Evolutionary conservation across 2,797 vertebrate genomes (phyloP), one percentile per base, ranked within the genome.

Genomic region (Tapirus indicus): DNA sequence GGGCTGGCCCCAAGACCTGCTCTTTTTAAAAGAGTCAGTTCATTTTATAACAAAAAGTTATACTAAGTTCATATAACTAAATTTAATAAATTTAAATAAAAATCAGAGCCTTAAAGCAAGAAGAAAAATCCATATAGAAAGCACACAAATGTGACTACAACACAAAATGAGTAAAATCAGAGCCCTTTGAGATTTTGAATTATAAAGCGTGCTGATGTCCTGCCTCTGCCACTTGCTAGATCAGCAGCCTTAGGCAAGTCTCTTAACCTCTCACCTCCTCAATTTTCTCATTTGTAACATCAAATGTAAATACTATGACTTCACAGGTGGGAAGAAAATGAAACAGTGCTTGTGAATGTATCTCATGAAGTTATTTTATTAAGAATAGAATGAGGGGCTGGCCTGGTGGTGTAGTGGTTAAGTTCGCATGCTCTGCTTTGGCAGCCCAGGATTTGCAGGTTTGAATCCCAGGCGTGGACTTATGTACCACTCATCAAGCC

Each of bases 11-110:
- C 38, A 82, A 92, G 64, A 77, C 0, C 16, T 58, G 23, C 4
- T 75, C 16, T 66, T 94, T 79, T 47, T 23, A 92, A 92, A 90
- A 74, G 16, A 94, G 14, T 9, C 38, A 71, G 27, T n/a, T 41
- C 25, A 60, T 78, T 94, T 90, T 80, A 60, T 52, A 92, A 68
- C 4, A 13, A 82, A 84, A 80, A 23, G 38, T 75, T 91, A 80
- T 29, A 47, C 14, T 60, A 83, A 69, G 27, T 86, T 91, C 32
- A 35, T n/a, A 41, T 54, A 84, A 35, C 54, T 52, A 62, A 71
- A 7, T 77, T 86, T 75, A 54, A 86, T 58, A 82, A 58, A 89
- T 80, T 56, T 74, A 69, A 93, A 88, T 84, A 78, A 79, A 60
- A 82, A 66, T 56, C 35, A 66, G 68, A 96, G 44, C 25, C 32